These are phyloP conservation scores for Athripsodes cinereus DNA, from an alignment of 2,888 invertebrate genomes.

Conservation along the genomic window DNA sequence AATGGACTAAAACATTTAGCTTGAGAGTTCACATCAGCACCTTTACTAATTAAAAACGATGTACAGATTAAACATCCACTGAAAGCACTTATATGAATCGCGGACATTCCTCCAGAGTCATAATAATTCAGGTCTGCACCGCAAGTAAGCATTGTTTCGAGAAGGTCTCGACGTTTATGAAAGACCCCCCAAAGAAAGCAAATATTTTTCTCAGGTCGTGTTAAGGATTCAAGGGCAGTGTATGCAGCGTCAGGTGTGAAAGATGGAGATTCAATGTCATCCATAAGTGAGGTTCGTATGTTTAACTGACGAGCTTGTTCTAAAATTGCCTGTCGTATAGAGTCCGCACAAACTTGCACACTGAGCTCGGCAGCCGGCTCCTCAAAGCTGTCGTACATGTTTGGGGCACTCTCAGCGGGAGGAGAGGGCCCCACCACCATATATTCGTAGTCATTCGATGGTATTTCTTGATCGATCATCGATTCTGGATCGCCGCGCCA, in stretches of 20 bases:
- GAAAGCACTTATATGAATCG: constrained; percentile 72
- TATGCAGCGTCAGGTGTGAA: constrained; percentile 52
- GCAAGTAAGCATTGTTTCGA: constrained; percentile 56
- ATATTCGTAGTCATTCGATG: constrained; percentile 66
- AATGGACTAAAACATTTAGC: constrained; percentile 73
- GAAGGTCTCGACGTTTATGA: constrained; percentile 59
- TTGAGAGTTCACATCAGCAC: constrained; percentile 62
- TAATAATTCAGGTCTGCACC: constrained; percentile 66
- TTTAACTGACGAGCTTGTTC: constrained; percentile 68
- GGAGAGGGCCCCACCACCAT: constrained; percentile 76
- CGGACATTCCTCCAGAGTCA: constrained; percentile 68
- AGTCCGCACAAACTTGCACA: constrained; percentile 68
- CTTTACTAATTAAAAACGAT: constrained; percentile 60
- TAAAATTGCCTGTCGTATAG: constrained; percentile 64
- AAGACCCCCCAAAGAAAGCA: constrained; percentile 71
- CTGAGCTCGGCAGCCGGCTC: constrained; percentile 64
- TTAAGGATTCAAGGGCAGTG: constrained; percentile 49
- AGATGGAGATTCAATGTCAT: constrained; percentile 67
- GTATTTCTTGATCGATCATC: constrained; percentile 61
- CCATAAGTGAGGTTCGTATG: constrained; percentile 61
- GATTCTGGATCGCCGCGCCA: constrained; percentile 51
- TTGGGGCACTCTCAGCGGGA: constrained; percentile 73
- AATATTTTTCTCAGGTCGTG: constrained; percentile 64
- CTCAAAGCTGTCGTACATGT: constrained; percentile 76
- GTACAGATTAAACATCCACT: constrained; percentile 70